Evolutionary conservation across 2,113 vertebrate genomes (phyloP), one percentile per base, ranked within the genome.

Genomic region (Chaetodon trifascialis): DNA sequence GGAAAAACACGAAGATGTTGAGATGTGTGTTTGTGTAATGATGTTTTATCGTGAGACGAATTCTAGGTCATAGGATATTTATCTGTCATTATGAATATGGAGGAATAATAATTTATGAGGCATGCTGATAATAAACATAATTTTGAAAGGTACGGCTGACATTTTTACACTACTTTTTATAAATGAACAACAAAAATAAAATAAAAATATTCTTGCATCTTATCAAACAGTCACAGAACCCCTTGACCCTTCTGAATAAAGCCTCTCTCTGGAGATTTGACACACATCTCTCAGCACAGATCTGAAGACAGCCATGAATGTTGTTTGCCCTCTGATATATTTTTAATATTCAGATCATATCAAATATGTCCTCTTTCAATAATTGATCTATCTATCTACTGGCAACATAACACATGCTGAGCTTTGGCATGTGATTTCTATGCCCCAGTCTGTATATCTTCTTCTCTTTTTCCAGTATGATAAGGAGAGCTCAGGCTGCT

Each of bases 271-370:
- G 70, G 91, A 94, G 93, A 91, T 91, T 91, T 93, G 90, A 94
- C 89, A 94, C 89, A 91, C 89, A 89, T 93, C 90, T 93, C 88
- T 92, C 91, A 92, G 88, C 84, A 76, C 80, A 93, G 84, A 94
- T 94, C 93, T 92, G 86, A 94, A 90, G 83, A 85, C 90, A 91
- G 87, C 81, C 81, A 89, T 84, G 88, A 83, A 90, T 90, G 90
- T 90, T 94, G 93, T 91, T 93, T 91, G 91, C 81, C 88, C 92
- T 90, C 91, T 92, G 90, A 95, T 94, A 95, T 94, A 94, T 93
- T 94, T 94, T 94, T 92, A 91, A 94, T 93, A 93, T 91, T 92
- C 86, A 91, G 88, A 93, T 94, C 80, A 92, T 92, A 92, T 93
- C 86, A 94, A 94, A 93, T 89, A 80, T 88, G 89, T 85, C 83